Base-by-base conservation (phyloP, 1,140 invertebrate genomes). In the Drosophila ohnishii region DNA sequence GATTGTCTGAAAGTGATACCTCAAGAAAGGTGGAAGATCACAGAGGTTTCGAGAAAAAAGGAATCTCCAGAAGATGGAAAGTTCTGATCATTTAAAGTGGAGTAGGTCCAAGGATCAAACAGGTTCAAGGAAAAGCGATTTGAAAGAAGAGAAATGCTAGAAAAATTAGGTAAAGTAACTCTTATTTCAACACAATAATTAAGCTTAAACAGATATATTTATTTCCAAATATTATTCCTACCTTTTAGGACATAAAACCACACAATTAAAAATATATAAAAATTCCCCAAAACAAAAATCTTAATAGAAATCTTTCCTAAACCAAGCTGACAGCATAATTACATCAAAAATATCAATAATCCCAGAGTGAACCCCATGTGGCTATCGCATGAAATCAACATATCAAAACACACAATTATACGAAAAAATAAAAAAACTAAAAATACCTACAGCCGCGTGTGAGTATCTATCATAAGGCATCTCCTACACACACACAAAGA, bases 401-500 rank as follows among this genome's bases (percentile, higher is more conserved):
- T 62, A 85, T 85, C 78, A 81, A 77, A 86, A 69, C 61, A 82
- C n/a, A 70, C 58, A 87, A 87, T 87, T 82, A 55, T 55, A 61
- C 58, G 71, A 65, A 72, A 60, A 40, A n/a, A n/a, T n/a, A 37
- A 28, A 48, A 50, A 32, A 63, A 60, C 28, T 48, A 58, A 53
- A 47, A 62, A 56, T 37, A 55, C 51, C 51, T 55, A 55, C 34
- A 55, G 34, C 34, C 19, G 51, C 22, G 51, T n/a, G 8, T 9
- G 51, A 60, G 61, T 72, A 81, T 72, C 72, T 78, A 81, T 51
- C 42, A 50, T n/a, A 79, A 40, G 63, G 57, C 69, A 75, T 58
- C 76, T 75, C 57, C 34, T 48, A 57, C 60, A 34, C 35, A 69
- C 60, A 42, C 47, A 55, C 28, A 67, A 16, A 59, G 9, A 19